Conservation (phyloP, 2,888 invertebrate genomes). For the Limnephilus auricula region DNA sequence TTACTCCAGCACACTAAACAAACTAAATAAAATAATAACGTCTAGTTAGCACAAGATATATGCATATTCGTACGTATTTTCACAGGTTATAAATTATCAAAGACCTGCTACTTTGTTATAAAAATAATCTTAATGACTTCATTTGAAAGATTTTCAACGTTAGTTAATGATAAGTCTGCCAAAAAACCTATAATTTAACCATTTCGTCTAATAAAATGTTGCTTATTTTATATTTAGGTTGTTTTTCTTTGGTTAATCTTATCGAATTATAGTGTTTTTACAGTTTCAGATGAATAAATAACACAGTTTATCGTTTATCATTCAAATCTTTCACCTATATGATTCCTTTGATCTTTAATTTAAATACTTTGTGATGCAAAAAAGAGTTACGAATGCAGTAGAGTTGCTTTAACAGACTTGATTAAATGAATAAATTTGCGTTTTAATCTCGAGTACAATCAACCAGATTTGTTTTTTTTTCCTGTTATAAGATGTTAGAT, state of each 20-base stretch:
- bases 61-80: neutral
- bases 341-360: neutral
- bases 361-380: neutral
- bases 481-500: neutral
- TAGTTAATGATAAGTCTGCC: neutral
- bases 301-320: neutral
- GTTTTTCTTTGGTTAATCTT: neutral
- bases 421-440: neutral
- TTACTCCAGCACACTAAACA: neutral
- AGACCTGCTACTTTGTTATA: neutral
- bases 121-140: neutral
- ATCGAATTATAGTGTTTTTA: neutral
- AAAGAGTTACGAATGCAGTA: neutral
- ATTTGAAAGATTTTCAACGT: neutral
- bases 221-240: neutral
- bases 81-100: neutral
- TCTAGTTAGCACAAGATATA: neutral
- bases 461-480: neutral
- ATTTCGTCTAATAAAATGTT: neutral
- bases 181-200: neutral
- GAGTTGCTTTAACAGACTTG: neutral
- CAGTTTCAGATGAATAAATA: neutral
- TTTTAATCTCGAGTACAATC: neutral
- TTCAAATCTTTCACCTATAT: neutral
- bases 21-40: neutral